Evolutionary conservation across 2,888 invertebrate genomes (phyloP), one percentile per base, ranked within the genome.

Genomic region (Acholoe squamosa): DNA sequence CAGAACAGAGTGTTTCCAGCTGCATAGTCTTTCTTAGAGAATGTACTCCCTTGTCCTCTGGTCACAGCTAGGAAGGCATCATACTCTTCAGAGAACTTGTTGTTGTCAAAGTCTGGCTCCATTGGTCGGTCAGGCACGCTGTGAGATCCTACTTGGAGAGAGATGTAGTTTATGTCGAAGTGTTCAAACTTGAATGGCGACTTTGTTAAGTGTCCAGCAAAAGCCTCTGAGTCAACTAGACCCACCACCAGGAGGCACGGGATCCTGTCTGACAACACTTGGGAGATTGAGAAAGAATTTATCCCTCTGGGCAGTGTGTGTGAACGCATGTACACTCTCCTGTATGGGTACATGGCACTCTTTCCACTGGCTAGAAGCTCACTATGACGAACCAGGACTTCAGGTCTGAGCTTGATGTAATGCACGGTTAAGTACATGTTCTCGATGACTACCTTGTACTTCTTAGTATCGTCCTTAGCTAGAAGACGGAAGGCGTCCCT

Each of bases 181-280:
- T 67, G 67, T 19, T n/a, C 16, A n/a, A 67, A 67, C 19, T 67
- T n/a, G n/a, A 67, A 67, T 7, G 67, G 67, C 7, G 14, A 19
- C n/a, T 67, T 67, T 16, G 67, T 16, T 7, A 19, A 67, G 14
- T 67, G 7, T 12, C 67, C 67, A 16, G 67, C 14, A 19, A 54
- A 54, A 14, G 12, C 54, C 54, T 54, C 54, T 19, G 54, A 54
- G 54, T 54, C 54, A 14, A 67, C 67, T 7, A 67, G 67, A n/a
- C 67, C 67, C n/a, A 67, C 14, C 67, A 67, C 67, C 7, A 67
- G 67, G 7, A 67, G 67, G 7, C 16, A 12, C 7, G 67, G 67
- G n/a, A 67, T n/a, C n/a, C 67, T 67, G n/a, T 67, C 67, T n/a
- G 67, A 67, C 67, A 67, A n/a, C 67, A 67, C 67, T 67, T 67